A percentile compares a stretch with the other conserved stretches of the same genome.
Conservation (phyloP, 2,797 vertebrate species). For the Bradypus variegatus region DNA sequence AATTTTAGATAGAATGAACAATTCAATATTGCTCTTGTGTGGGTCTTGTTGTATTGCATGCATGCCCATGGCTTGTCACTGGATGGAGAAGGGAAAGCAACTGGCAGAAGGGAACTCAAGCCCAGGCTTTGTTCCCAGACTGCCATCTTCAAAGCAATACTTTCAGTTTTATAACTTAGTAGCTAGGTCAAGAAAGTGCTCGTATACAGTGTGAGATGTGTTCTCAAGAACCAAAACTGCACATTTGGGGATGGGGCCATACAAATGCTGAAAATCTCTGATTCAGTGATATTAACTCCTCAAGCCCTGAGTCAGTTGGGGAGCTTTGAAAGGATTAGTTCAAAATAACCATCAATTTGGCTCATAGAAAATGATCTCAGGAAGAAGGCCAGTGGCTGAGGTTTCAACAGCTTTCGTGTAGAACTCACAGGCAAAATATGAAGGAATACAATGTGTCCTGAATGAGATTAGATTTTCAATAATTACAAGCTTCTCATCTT, state of each 20-base stretch:
- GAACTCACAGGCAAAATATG: background rate
- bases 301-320: background rate
- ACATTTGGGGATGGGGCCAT: background rate
- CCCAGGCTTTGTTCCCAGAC: slow-evolving; percentile 27
- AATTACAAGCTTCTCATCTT: background rate
- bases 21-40: slow-evolving; percentile 73
- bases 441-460: background rate
- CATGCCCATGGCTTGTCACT: slow-evolving; percentile 71
- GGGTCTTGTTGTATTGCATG: slow-evolving; percentile 70
- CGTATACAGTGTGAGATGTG: background rate
- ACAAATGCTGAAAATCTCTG: background rate
- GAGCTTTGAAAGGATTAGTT: background rate
- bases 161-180: background rate
- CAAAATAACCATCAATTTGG: background rate
- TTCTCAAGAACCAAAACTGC: background rate
- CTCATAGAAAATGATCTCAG: background rate
- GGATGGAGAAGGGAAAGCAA: slow-evolving; percentile 32
- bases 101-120: slow-evolving; percentile 40
- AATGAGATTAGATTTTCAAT: background rate
- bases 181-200: background rate
- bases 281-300: background rate
- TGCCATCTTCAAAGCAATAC: slow-evolving; percentile 23
- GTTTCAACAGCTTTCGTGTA: background rate
- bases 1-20: slow-evolving; percentile 61
- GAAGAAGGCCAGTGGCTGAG: background rate